Conservation (phyloP, 2,113 vertebrate genomes). For the Equus quagga region DNA sequence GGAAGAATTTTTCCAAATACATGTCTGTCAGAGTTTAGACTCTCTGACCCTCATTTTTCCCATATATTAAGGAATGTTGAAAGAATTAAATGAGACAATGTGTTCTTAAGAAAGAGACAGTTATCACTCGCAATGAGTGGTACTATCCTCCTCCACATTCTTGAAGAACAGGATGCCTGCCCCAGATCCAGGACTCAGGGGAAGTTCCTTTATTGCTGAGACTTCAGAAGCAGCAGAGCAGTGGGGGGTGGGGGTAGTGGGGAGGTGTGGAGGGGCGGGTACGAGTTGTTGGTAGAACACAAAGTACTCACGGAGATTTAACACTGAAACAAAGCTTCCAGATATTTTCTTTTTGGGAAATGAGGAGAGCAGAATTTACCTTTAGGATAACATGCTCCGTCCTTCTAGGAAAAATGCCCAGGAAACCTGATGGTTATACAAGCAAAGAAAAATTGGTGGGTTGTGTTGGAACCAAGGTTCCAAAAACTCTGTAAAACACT, state of each 20-base stretch:
- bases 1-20: constrained; percentile 3
- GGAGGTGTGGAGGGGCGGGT: not conserved
- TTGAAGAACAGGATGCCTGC: not conserved
- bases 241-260: too few relatives aligned
- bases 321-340: constrained; percentile 13
- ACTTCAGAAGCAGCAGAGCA: not conserved
- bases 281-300: not conserved
- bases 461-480: not conserved
- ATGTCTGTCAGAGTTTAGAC: not conserved
- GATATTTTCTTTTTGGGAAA: not conserved
- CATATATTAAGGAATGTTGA: constrained; percentile 19
- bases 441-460: not conserved
- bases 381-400: not conserved
- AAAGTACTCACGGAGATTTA: not conserved
- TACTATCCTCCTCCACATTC: not conserved
- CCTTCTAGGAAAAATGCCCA: not conserved
- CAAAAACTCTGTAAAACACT: not conserved
- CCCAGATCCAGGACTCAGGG: not conserved
- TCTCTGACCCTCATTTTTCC: not conserved
- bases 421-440: not conserved
- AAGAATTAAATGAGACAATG: constrained; percentile 40
- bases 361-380: not conserved
- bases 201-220: not conserved
- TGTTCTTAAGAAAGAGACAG: not conserved
- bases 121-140: not conserved